Conservation (phyloP, 2,113 vertebrate genomes). For the Cynopterus brachyotis region DNA sequence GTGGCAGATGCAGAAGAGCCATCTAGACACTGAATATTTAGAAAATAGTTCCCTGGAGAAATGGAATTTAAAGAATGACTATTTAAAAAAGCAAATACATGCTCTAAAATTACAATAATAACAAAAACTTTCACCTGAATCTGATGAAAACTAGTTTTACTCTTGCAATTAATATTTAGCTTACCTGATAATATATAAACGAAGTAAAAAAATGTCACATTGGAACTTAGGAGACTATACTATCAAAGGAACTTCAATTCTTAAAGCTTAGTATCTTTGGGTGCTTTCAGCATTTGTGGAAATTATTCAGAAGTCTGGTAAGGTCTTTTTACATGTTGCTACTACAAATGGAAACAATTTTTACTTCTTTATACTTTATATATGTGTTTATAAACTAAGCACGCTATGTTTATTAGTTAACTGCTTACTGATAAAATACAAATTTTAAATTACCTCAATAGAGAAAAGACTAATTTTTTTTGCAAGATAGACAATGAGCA, state of each 20-base stretch:
- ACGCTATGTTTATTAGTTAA: neutral
- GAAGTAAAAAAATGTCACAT: neutral
- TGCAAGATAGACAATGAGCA: neutral
- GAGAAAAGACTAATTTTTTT: neutral
- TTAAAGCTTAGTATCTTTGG: neutral
- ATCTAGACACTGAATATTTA: neutral
- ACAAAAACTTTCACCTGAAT: neutral
- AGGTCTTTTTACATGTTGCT: neutral
- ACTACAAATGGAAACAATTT: neutral
- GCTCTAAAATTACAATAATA: neutral
- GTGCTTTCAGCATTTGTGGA: neutral
- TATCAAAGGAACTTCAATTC: neutral
- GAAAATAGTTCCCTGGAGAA: neutral
- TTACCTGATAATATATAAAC: neutral
- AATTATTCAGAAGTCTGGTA: neutral
- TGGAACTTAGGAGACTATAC: neutral
- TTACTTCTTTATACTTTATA: neutral
- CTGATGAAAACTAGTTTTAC: neutral
- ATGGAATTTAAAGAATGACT: neutral
- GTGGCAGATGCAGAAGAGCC: neutral
- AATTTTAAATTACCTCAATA: neutral
- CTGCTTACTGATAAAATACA: neutral
- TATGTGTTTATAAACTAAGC: neutral
- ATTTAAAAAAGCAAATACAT: neutral
- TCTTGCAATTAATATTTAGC: neutral